phyloP scores from a whole-genome alignment of 2,888 invertebrate species.

The Arge pagana region DNA sequence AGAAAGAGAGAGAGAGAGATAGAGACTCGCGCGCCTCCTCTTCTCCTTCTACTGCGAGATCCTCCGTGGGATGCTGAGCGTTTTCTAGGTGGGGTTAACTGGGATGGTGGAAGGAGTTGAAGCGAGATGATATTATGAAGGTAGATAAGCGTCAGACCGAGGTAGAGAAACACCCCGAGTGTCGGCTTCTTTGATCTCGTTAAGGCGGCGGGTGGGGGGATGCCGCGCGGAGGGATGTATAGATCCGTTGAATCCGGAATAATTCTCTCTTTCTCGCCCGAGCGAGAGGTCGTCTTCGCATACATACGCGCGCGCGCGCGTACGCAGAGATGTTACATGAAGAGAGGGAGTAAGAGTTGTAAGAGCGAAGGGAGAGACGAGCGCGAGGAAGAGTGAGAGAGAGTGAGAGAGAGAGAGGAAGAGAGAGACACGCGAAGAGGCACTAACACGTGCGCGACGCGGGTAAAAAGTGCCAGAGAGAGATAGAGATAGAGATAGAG shows the following conservation, averaged over 20 bases:
- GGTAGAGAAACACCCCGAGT: slow-evolving; percentile 27
- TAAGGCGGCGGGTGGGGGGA: slow-evolving; percentile 38
- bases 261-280: no score
- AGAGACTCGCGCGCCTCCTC: slow-evolving; percentile 34
- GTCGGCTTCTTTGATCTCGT: slow-evolving; percentile 49
- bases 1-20: slow-evolving; percentile 35
- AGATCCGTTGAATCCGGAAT: no score
- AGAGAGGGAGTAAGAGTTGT: slow-evolving; percentile 21
- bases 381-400: background rate
- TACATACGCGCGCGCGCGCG: slow-evolving; percentile 30
- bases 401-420: background rate
- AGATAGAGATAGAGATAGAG: background rate
- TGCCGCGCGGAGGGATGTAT: slow-evolving; percentile 2
- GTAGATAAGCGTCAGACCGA: slow-evolving; percentile 28
- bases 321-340: slow-evolving; percentile 16
- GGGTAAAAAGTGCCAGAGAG: no score
- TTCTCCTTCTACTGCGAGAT: background rate
- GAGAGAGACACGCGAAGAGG: no score
- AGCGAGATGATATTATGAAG: slow-evolving; percentile 1
- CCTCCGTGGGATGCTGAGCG: background rate
- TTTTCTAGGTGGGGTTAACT: slow-evolving; percentile 15
- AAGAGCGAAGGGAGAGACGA: slow-evolving; percentile 7
- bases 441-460: no score
- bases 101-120: background rate
- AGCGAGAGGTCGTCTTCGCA: no score